Evolutionary conservation across 2,797 vertebrate species (phyloP).

Genomic region (Enteromius trimaculatus): DNA sequence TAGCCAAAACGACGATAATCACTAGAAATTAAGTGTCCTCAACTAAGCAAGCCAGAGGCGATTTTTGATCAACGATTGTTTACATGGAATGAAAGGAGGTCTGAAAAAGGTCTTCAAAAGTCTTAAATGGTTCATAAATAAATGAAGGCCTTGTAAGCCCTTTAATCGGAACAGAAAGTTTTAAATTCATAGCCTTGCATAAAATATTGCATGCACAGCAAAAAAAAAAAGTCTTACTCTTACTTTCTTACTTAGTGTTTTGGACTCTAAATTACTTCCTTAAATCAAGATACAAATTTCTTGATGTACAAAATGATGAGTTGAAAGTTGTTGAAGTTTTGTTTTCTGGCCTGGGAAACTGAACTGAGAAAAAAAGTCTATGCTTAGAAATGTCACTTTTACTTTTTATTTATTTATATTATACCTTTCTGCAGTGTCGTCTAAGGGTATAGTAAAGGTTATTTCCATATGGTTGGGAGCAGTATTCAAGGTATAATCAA

Average conservation of each 20-base stretch:
- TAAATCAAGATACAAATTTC: neutral
- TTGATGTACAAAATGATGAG: neutral
- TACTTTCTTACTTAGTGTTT: neutral
- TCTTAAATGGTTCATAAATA: neutral
- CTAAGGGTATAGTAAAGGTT: neutral
- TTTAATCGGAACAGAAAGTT: neutral
- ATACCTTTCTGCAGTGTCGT: neutral
- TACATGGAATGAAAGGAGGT: neutral
- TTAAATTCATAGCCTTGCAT: neutral
- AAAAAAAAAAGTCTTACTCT: neutral
- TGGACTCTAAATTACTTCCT: neutral
- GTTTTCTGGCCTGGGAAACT: neutral
- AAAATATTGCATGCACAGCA: neutral
- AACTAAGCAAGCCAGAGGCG: too few species aligned
- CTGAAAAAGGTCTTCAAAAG: neutral
- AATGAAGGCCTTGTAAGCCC: neutral
- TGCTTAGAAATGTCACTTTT: neutral
- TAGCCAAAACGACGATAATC: too few species aligned
- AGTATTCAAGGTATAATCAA: too few species aligned
- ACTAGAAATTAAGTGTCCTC: too few species aligned
- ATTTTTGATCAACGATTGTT: neutral
- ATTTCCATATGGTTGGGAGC: neutral
- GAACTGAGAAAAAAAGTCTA: neutral
- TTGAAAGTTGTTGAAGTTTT: neutral
- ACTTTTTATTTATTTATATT: too few species aligned